phyloP scores from a whole-genome alignment of 1,140 invertebrate species.

The Cylas formicarius region DNA sequence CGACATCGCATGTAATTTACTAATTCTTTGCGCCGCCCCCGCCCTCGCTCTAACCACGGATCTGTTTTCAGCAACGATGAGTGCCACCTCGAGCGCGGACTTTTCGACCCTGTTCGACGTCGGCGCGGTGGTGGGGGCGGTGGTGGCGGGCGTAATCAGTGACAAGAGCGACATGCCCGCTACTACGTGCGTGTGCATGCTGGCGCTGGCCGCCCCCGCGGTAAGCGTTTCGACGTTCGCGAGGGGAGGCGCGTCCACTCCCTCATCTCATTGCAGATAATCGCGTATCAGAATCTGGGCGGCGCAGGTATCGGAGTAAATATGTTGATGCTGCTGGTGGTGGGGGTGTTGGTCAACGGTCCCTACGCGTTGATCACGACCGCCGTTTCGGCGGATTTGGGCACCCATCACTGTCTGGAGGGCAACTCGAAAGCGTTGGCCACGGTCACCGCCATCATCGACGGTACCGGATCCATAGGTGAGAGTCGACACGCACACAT shows the following conservation, averaged over 20 bases:
- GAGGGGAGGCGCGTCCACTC: neutral
- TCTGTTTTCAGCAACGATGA: slow-evolving; percentile 56
- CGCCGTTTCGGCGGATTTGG: slow-evolving; percentile 89
- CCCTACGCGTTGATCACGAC: slow-evolving; percentile 95
- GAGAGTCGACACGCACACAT: no score
- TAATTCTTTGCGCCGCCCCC: no score
- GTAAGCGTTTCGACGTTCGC: no score
- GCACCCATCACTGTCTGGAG: slow-evolving; percentile 76
- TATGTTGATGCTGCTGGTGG: slow-evolving; percentile 63
- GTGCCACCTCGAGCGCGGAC: slow-evolving; percentile 68
- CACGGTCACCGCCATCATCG: slow-evolving; percentile 94
- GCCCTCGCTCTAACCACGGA: no score
- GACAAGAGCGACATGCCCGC: slow-evolving; percentile 81
- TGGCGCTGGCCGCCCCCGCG: slow-evolving; percentile 72
- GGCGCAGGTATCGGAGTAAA: slow-evolving; percentile 54
- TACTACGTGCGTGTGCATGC: slow-evolving; percentile 74
- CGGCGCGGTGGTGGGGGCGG: slow-evolving; percentile 82
- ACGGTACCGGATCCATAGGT: slow-evolving; percentile 91
- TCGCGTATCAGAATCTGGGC: slow-evolving; percentile 69
- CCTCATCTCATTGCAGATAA: slow-evolving; percentile 52
- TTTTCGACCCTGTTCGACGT: slow-evolving; percentile 88
- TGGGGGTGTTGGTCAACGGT: slow-evolving; percentile 85
- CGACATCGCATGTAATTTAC: no score
- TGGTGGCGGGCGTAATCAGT: slow-evolving; percentile 76
- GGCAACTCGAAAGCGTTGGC: slow-evolving; percentile 85